These are phyloP conservation scores for Datnioides undecimradiatus DNA, from an alignment of 2,113 vertebrate genomes.

Conservation along the genomic window DNA sequence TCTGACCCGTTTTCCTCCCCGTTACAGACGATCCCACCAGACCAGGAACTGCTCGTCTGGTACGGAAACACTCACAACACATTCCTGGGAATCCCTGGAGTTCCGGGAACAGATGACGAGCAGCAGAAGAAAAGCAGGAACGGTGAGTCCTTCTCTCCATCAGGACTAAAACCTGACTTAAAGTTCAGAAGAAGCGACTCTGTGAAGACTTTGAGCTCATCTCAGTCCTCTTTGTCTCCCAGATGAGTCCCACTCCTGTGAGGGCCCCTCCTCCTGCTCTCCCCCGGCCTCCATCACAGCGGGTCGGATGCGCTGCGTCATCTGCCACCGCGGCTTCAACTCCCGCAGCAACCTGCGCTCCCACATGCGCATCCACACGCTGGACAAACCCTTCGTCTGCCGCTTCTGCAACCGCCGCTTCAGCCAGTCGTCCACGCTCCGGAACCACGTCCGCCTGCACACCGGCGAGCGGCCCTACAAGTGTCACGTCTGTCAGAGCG, in stretches of 20 bases:
- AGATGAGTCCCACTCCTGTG: constrained; percentile 90
- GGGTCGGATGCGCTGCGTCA: constrained; percentile 96
- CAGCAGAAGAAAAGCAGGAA: constrained; percentile 92
- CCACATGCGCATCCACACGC: constrained; percentile 99
- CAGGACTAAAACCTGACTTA: neutral
- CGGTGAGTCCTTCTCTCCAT: constrained; percentile 80
- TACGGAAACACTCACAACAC: constrained; percentile 97
- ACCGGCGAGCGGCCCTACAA: constrained; percentile 98
- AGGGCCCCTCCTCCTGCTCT: constrained; percentile 77
- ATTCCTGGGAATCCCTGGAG: constrained; percentile 96
- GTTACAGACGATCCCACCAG: constrained; percentile 93
- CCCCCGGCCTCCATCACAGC: constrained; percentile 64
- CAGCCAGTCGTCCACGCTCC: constrained; percentile 98
- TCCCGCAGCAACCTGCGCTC: constrained; percentile 99
- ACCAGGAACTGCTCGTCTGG: constrained; percentile 98
- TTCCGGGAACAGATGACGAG: constrained; percentile 93
- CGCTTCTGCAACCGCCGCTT: constrained; percentile 99
- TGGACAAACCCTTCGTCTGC: constrained; percentile 99
- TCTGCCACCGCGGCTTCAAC: constrained; percentile 99
- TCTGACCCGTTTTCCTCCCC: neutral
- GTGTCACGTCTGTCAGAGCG: constrained; percentile 98
- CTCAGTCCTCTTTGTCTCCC: constrained; percentile 15
- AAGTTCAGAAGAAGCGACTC: no score
- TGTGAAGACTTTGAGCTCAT: neutral
- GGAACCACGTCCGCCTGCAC: constrained; percentile 98